A percentile compares a stretch with the other conserved stretches of the same genome.
phyloP scores from a whole-genome alignment of 1,140 invertebrate species.

The Stegodyphus dumicola region DNA sequence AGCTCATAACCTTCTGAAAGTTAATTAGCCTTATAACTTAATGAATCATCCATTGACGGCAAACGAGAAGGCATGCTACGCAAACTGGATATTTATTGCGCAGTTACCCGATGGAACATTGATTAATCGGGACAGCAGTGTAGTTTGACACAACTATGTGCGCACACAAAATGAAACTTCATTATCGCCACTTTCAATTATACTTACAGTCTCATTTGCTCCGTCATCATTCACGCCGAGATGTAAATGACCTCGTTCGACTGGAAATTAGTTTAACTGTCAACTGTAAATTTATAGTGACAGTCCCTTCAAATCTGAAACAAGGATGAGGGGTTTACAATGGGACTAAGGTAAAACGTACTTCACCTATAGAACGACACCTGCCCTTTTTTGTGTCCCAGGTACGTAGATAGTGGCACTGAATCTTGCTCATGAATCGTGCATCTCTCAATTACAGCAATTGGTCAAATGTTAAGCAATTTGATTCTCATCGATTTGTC shows the following conservation, averaged over 20 bases:
- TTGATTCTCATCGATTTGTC: too few relatives aligned
- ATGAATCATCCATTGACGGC: too few relatives aligned
- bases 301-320: neutral
- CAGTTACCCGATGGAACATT: neutral
- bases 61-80: too few relatives aligned
- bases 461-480: too few relatives aligned
- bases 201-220: neutral
- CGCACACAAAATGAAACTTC: constrained; percentile 15
- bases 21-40: too few relatives aligned
- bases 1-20: too few relatives aligned
- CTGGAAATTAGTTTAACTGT: neutral
- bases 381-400: neutral
- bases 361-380: neutral
- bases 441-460: neutral
- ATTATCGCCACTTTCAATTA: constrained; percentile 22
- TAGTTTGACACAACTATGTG: neutral
- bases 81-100: neutral
- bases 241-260: neutral
- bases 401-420: neutral
- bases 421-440: neutral
- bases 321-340: neutral
- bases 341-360: too few relatives aligned
- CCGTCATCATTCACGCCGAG: neutral
- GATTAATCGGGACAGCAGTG: neutral
- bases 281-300: neutral